These are phyloP conservation scores for Actinemys pallida DNA, from an alignment of 2,113 vertebrate genomes.

Conservation along the genomic window DNA sequence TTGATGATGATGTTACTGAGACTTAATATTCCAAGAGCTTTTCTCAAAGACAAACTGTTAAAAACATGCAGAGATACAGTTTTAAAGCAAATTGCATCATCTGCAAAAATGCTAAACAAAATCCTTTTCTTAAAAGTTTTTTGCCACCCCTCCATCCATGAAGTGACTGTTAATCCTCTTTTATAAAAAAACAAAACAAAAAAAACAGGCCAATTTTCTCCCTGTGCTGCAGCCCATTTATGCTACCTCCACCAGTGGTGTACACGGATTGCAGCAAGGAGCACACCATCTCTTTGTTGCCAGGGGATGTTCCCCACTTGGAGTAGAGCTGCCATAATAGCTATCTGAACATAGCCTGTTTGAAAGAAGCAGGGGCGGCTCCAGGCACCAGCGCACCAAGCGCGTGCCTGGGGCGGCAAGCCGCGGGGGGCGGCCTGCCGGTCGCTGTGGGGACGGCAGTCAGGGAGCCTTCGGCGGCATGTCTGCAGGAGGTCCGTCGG, in stretches of 20 bases:
- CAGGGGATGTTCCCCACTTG: not conserved
- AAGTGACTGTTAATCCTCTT: not conserved
- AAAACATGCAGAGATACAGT: not conserved
- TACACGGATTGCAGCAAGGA: not conserved
- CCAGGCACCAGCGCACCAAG: too few relatives aligned
- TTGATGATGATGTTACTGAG: not conserved
- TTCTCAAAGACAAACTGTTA: not conserved
- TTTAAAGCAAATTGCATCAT: not conserved
- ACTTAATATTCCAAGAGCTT: not conserved
- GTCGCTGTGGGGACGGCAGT: too few relatives aligned
- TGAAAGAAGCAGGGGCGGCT: not conserved
- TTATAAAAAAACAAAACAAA: not conserved
- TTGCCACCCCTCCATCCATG: not conserved
- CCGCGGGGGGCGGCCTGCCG: too few relatives aligned
- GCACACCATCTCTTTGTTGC: not conserved
- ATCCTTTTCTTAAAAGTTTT: not conserved
- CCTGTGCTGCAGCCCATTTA: not conserved
- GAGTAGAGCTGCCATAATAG: not conserved
- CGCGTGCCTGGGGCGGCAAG: too few relatives aligned
- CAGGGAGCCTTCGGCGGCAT: too few relatives aligned
- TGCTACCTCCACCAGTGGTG: not conserved
- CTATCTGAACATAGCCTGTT: not conserved
- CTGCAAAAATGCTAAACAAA: not conserved
- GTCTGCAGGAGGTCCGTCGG: too few relatives aligned
- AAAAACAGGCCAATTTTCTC: not conserved